Conservation (phyloP, 2,113 vertebrate genomes). For the Actenoides hombroni region DNA sequence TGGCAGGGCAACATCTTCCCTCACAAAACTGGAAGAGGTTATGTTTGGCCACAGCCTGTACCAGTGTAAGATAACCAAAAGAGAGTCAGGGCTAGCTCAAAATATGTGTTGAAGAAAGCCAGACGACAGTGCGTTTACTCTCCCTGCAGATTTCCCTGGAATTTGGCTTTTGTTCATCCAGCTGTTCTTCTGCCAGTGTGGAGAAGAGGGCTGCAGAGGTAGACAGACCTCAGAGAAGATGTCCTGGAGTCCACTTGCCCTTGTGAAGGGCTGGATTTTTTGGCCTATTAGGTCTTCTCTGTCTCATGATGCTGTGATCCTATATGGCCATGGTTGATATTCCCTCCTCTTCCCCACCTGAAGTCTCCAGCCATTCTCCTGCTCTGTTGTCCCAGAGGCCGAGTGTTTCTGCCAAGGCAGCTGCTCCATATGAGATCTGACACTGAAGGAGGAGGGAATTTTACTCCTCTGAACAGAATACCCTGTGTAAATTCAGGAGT, state of each 20-base stretch:
- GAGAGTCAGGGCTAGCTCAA: background rate
- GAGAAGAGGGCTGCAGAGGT: background rate
- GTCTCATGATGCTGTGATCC: background rate
- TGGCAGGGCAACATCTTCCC: background rate
- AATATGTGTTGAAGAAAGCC: background rate
- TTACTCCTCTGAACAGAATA: background rate
- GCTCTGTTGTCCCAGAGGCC: background rate
- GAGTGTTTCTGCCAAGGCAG: background rate
- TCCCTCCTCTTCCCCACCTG: background rate
- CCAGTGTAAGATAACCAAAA: background rate
- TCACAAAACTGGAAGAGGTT: background rate
- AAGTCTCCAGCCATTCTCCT: background rate
- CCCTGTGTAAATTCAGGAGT: background rate
- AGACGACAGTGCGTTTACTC: background rate
- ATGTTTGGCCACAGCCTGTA: background rate
- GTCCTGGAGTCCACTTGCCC: background rate
- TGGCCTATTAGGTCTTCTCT: background rate
- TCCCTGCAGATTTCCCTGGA: background rate
- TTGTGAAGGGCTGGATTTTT: background rate
- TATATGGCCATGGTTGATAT: background rate
- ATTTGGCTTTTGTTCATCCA: background rate
- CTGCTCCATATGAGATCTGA: background rate
- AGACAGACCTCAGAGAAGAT: background rate
- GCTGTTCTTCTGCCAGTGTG: background rate
- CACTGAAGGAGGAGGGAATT: background rate